These are phyloP conservation scores for Pseudochromis fuscus DNA, from an alignment of 2,797 vertebrate species.

Conservation along the genomic window DNA sequence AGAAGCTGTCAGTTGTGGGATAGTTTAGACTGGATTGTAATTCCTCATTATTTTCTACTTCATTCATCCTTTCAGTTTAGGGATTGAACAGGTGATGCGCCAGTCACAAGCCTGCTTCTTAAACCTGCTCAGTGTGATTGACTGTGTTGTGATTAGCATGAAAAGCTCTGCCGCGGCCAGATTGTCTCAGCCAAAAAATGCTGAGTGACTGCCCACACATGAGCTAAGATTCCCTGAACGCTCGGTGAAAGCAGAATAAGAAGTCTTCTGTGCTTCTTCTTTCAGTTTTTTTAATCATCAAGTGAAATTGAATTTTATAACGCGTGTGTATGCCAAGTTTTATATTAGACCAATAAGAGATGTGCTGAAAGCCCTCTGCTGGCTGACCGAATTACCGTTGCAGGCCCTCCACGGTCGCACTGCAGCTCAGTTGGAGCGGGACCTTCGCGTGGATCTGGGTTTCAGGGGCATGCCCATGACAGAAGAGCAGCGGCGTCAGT, in stretches of 20 bases:
- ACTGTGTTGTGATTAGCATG: slow-evolving; percentile 19
- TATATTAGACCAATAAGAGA: background rate
- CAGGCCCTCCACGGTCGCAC: slow-evolving; percentile 92
- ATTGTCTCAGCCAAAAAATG: slow-evolving; percentile 8
- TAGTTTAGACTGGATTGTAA: background rate
- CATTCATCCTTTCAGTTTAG: background rate
- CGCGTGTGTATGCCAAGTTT: background rate
- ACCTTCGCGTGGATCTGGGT: slow-evolving; percentile 95
- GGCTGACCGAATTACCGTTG: background rate
- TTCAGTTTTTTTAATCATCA: background rate
- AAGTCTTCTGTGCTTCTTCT: slow-evolving; percentile 2
- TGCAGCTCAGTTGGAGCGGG: slow-evolving; percentile 91
- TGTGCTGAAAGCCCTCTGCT: background rate
- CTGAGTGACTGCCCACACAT: slow-evolving; percentile 11
- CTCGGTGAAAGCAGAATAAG: slow-evolving; percentile 8
- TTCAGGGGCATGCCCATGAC: slow-evolving; percentile 99
- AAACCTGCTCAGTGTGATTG: slow-evolving; percentile 2
- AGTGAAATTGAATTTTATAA: slow-evolving; percentile 15
- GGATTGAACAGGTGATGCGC: background rate
- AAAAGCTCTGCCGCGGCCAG: slow-evolving; percentile 7
- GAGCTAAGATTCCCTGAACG: slow-evolving; percentile 10
- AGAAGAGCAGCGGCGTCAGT: slow-evolving; percentile 96
- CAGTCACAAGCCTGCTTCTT: background rate
- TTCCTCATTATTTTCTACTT: background rate
- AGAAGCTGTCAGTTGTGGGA: background rate